These are phyloP conservation scores for Sturnus vulgaris DNA, from an alignment of 2,113 vertebrate genomes.

Conservation along the genomic window DNA sequence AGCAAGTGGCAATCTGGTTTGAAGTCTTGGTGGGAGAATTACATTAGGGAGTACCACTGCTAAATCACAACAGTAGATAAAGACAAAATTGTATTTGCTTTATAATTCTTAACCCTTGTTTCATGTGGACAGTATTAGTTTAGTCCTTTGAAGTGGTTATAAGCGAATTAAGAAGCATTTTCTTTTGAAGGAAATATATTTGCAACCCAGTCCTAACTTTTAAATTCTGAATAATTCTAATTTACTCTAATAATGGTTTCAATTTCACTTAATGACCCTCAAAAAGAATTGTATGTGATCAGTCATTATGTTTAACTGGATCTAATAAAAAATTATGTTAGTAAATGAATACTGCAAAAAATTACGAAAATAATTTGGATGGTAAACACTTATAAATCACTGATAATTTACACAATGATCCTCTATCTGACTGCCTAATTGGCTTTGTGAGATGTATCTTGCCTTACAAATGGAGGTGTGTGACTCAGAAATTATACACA, in stretches of 20 bases:
- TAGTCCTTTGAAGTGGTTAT: not conserved
- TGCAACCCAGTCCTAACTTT: not conserved
- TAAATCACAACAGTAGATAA: not conserved
- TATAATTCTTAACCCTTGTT: not conserved
- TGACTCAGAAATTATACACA: not conserved
- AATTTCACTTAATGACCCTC: not conserved
- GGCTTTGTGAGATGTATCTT: not conserved
- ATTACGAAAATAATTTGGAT: not conserved
- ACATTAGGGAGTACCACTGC: not conserved
- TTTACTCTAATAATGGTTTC: not conserved
- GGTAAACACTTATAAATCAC: not conserved
- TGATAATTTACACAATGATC: not conserved
- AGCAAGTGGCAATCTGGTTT: accelerated
- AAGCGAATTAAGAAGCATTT: not conserved
- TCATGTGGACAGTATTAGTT: not conserved
- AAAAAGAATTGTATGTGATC: not conserved
- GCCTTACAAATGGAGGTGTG: not conserved
- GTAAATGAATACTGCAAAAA: not conserved
- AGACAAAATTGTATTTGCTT: accelerated
- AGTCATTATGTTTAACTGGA: not conserved
- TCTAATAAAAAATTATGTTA: not conserved
- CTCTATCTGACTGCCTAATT: not conserved
- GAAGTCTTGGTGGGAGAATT: not conserved
- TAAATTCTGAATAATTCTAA: not conserved
- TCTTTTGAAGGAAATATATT: not conserved